Conservation (phyloP, 2,888 invertebrate genomes). For the Invenusta paracnida region DNA sequence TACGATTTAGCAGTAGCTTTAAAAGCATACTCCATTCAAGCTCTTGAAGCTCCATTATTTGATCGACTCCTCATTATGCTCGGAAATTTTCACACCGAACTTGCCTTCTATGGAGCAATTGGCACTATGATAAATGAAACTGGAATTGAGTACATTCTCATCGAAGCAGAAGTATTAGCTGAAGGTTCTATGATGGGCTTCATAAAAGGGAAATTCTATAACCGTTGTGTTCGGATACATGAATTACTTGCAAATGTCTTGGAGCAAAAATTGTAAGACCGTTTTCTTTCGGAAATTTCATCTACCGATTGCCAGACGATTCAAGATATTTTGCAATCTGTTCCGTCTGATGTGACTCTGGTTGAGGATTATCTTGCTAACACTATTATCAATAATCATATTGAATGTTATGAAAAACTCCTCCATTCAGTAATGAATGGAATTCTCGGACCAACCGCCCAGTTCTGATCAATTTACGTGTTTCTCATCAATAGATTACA, state of each 20-base stretch:
- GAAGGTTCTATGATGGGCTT: slow-evolving; percentile 23
- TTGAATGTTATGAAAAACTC: background rate
- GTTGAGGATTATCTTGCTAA: background rate
- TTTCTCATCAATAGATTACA: background rate
- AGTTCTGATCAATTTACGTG: background rate
- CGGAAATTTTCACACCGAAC: background rate
- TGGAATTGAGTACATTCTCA: slow-evolving; percentile 16
- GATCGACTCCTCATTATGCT: background rate
- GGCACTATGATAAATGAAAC: background rate
- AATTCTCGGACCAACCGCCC: background rate
- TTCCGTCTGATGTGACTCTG: background rate
- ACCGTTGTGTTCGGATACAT: background rate
- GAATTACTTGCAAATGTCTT: background rate
- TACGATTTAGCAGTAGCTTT: background rate
- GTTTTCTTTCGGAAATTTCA: background rate
- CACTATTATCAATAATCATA: background rate
- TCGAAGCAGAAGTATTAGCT: background rate
- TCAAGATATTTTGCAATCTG: background rate
- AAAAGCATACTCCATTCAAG: background rate
- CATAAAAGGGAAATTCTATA: background rate
- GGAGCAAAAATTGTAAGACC: background rate
- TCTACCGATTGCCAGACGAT: background rate
- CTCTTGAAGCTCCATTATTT: background rate
- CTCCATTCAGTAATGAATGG: background rate
- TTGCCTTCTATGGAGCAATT: background rate